Conservation (phyloP, 2,888 invertebrate genomes). For the Cepaea hortensis region DNA sequence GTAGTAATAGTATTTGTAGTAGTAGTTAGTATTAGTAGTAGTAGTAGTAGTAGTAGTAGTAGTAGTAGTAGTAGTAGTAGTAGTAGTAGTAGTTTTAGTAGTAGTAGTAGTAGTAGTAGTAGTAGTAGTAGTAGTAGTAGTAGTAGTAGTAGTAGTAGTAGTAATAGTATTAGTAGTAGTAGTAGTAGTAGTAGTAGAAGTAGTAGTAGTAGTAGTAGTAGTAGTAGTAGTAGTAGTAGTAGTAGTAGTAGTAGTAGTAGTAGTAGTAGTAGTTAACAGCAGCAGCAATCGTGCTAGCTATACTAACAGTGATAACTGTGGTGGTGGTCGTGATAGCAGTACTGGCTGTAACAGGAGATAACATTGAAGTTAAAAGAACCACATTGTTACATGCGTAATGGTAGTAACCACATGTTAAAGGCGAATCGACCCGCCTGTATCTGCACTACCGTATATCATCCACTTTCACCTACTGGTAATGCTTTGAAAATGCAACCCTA, state of each 20-base stretch:
- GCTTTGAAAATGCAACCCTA: too few relatives aligned
- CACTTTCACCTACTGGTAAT: too few relatives aligned
- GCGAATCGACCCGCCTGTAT: neutral
- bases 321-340: neutral
- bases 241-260: neutral
- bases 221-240: neutral
- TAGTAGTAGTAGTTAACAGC: neutral
- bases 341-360: neutral
- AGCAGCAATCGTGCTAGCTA: neutral
- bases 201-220: neutral
- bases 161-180: neutral
- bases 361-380: too few relatives aligned
- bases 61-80: neutral
- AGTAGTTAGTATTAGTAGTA: neutral
- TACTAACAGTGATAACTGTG: neutral
- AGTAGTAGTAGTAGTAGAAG: too few relatives aligned
- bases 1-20: neutral
- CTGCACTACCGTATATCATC: too few relatives aligned
- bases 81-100: neutral
- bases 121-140: neutral
- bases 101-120: constrained; percentile 1
- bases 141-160: neutral
- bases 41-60: constrained; percentile 1
- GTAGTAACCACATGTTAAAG: too few relatives aligned
- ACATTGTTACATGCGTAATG: too few relatives aligned